These are phyloP conservation scores for Glaucomys volans DNA, from an alignment of 2,113 vertebrate genomes.

Conservation along the genomic window DNA sequence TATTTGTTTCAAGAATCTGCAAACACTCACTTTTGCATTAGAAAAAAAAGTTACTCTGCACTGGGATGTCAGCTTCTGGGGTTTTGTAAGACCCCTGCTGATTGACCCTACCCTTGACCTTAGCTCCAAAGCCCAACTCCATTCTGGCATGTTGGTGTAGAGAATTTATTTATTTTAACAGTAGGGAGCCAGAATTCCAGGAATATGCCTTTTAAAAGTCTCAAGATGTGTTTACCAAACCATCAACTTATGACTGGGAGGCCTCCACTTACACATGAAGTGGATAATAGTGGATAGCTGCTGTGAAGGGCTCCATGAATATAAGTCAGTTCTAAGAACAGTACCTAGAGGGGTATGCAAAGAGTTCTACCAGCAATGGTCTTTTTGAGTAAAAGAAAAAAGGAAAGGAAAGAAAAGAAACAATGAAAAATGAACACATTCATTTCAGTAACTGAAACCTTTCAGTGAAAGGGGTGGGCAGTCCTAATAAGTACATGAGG, in stretches of 20 bases:
- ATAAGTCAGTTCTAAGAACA: not conserved
- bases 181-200: conserved; percentile 59
- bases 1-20: conserved; percentile 62
- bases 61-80: conserved; percentile 47
- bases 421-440: not conserved
- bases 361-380: not conserved
- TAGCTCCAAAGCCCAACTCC: conserved; percentile 62
- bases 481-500: not conserved
- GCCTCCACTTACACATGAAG: not conserved
- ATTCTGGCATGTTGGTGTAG: conserved; percentile 55
- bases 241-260: not conserved
- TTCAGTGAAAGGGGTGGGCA: not conserved
- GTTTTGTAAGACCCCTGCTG: conserved; percentile 68
- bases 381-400: not conserved
- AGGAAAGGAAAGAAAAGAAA: not conserved
- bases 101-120: conserved; percentile 77
- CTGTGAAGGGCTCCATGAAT: not conserved
- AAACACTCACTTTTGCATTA: conserved; percentile 73
- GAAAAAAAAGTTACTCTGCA: conserved; percentile 65
- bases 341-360: not conserved
- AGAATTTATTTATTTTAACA: conserved; percentile 80
- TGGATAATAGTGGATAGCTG: not conserved
- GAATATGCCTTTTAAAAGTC: conserved; percentile 63
- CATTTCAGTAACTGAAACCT: not conserved
- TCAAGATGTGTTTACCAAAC: conserved; percentile 43